Conservation (phyloP, 2,113 vertebrate genomes). For the Lagopus muta region DNA sequence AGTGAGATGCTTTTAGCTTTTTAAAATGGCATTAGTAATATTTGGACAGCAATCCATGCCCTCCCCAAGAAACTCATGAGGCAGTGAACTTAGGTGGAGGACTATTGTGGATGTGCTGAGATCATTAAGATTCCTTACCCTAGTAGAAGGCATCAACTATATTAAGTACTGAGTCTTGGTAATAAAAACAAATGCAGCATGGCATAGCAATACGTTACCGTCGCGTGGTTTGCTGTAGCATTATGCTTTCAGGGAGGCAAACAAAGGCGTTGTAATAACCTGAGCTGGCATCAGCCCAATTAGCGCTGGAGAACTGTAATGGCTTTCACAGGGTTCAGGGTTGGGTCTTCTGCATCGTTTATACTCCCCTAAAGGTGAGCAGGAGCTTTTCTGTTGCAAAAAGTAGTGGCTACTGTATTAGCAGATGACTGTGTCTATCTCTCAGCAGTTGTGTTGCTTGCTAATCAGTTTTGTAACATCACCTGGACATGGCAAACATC, state of each 20-base stretch:
- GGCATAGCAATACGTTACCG: conserved; percentile 20
- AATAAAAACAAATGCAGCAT: conserved; percentile 59
- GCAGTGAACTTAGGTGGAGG: neutral
- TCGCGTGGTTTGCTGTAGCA: neutral
- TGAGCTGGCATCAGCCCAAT: conserved; percentile 20
- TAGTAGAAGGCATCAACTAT: conserved; percentile 6
- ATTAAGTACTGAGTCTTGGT: neutral
- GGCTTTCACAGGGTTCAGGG: neutral
- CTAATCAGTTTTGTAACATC: accelerated
- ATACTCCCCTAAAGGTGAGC: neutral
- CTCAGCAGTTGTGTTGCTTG: accelerated
- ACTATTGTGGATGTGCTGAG: neutral
- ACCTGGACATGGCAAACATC: accelerated
- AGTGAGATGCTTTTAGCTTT: conserved; percentile 31
- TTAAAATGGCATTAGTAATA: neutral
- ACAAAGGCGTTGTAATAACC: conserved; percentile 24
- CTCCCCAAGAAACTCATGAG: neutral
- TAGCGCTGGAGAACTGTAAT: neutral
- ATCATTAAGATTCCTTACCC: conserved; percentile 46
- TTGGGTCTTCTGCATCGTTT: neutral
- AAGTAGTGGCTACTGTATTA: neutral
- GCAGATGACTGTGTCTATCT: neutral
- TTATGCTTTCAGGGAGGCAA: conserved; percentile 19
- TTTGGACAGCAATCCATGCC: conserved; percentile 1
- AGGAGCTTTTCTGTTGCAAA: neutral